phyloP scores from a whole-genome alignment of 2,797 vertebrate species.

The Megaceryle alcyon region DNA sequence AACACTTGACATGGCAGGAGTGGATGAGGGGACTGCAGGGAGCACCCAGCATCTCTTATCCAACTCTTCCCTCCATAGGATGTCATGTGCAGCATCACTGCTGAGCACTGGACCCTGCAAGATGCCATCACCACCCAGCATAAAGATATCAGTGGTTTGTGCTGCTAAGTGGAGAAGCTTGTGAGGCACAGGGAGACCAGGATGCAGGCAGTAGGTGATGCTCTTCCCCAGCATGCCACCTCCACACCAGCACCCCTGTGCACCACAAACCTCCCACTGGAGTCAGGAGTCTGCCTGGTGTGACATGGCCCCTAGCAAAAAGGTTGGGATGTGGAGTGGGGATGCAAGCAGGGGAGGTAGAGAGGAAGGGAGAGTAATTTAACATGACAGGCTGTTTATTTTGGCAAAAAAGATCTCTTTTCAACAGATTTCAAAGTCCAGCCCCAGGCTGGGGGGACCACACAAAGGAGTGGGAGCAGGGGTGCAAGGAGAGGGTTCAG shows the following conservation, averaged over 20 bases:
- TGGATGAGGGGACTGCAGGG: rapidly evolving
- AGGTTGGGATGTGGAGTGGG: background rate
- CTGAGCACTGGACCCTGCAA: constrained; percentile 77
- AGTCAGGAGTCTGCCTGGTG: background rate
- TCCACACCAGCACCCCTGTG: rapidly evolving
- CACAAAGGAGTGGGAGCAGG: constrained; percentile 50
- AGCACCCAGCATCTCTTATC: background rate
- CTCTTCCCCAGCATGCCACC: rapidly evolving
- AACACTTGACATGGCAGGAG: background rate
- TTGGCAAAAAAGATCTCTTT: constrained; percentile 80
- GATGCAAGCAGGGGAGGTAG: constrained; percentile 38
- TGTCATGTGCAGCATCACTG: constrained; percentile 15
- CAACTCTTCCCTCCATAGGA: constrained; percentile 36
- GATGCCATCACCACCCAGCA: constrained; percentile 76
- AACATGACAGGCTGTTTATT: constrained; percentile 83
- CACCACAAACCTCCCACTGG: background rate
- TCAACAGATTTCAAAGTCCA: constrained; percentile 76
- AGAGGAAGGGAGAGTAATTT: constrained; percentile 75
- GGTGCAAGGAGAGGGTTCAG: background rate
- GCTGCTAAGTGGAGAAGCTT: constrained; percentile 70
- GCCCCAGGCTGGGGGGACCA: constrained; percentile 40
- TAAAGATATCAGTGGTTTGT: constrained; percentile 59
- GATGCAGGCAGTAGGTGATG: constrained; percentile 67
- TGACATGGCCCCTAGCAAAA: background rate
- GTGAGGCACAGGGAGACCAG: constrained; percentile 62